phyloP scores from a whole-genome alignment of 2,888 invertebrate species.

The Cantharis rufa region DNA sequence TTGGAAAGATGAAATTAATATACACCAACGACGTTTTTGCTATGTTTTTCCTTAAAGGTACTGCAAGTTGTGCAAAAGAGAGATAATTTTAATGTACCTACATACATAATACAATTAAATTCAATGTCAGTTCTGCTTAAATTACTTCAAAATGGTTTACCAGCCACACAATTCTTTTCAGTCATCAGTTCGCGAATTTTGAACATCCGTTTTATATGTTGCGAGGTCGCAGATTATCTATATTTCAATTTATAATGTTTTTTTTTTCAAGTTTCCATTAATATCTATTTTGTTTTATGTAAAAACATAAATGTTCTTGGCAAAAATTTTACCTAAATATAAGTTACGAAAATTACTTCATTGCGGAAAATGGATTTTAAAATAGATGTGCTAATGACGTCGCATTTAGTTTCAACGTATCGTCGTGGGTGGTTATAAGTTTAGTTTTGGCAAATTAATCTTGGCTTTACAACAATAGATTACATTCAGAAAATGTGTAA shows the following conservation, averaged over 20 bases:
- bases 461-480: constrained; percentile 31
- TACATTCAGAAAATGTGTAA: constrained; percentile 2
- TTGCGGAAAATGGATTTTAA: constrained; percentile 22
- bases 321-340: background rate
- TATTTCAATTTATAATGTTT: background rate
- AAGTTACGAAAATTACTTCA: constrained; percentile 14
- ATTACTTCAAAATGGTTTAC: constrained; percentile 25
- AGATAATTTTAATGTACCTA: constrained; percentile 16
- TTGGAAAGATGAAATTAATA: background rate
- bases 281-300: background rate
- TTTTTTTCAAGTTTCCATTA: background rate
- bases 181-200: constrained; percentile 27
- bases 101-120: constrained; percentile 12
- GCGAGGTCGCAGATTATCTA: constrained; percentile 12
- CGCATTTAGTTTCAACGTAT: background rate
- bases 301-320: constrained; percentile 1
- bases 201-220: constrained; percentile 20
- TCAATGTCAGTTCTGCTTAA: constrained; percentile 28
- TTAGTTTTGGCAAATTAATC: constrained; percentile 22
- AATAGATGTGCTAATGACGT: constrained; percentile 26
- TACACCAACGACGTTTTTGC: background rate
- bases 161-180: constrained; percentile 16
- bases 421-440: constrained; percentile 20
- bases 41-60: background rate
- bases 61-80: background rate